These are phyloP conservation scores for Ornithoptera alexandrae DNA, from an alignment of 2,888 invertebrate species.

Conservation along the genomic window DNA sequence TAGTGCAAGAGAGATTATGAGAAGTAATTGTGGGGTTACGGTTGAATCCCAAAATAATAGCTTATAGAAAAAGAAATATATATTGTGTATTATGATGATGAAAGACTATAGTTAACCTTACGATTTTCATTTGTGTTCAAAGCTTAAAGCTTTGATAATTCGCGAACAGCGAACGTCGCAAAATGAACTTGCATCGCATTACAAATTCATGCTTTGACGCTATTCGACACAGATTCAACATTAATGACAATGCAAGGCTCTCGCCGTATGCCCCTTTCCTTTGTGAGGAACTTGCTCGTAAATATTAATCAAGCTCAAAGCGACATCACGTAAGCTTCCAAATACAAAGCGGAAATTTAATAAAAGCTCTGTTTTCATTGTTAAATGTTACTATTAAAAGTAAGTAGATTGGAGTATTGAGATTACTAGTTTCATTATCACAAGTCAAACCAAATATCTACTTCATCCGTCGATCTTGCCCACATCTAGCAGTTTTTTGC, in stretches of 20 bases:
- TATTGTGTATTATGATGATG: neutral
- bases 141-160: constrained; percentile 2
- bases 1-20: too few species aligned
- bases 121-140: neutral
- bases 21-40: too few species aligned
- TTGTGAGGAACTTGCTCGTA: constrained; percentile 11
- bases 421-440: neutral
- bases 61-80: neutral
- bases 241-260: constrained; percentile 21
- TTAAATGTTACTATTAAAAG: neutral
- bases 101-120: neutral
- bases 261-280: constrained; percentile 12
- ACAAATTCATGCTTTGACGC: constrained; percentile 25
- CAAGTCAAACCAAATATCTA: too few species aligned
- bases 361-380: neutral
- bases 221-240: constrained; percentile 8
- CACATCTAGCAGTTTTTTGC: too few species aligned
- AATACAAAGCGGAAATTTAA: constrained; percentile 6
- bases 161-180: constrained; percentile 2
- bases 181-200: constrained; percentile 17
- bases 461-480: too few species aligned
- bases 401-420: neutral
- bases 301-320: constrained; percentile 26
- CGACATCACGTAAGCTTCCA: constrained; percentile 9
- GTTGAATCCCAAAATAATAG: too few species aligned